Evolutionary conservation across 2,888 invertebrate species (phyloP).

Genomic region (Cancer borealis): DNA sequence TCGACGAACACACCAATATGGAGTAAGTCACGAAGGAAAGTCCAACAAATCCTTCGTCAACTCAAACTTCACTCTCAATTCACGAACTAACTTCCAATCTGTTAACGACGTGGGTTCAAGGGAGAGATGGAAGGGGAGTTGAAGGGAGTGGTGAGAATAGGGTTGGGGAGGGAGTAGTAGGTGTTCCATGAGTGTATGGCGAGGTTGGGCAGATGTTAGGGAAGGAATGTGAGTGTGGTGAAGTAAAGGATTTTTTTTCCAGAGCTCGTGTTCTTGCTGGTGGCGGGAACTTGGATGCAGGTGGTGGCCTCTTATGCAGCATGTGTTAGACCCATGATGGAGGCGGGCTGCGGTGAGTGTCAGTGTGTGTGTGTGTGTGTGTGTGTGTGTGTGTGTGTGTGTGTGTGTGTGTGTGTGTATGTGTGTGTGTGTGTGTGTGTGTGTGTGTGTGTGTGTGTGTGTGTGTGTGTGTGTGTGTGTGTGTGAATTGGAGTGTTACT

Average conservation of each 20-base stretch:
- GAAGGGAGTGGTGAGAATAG: background rate
- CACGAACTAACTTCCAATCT: too few relatives aligned
- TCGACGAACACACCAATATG: background rate
- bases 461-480: background rate
- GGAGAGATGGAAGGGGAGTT: background rate
- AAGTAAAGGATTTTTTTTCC: background rate
- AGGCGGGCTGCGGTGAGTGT: background rate
- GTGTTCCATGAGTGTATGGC: background rate
- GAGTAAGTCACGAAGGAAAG: background rate
- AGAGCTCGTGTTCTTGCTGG: background rate
- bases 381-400: too few relatives aligned
- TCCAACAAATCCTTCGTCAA: too few relatives aligned
- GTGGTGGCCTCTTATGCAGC: background rate
- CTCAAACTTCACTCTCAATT: too few relatives aligned
- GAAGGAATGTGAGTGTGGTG: background rate
- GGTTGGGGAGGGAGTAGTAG: background rate
- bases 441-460: too few relatives aligned
- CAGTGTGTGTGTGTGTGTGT: background rate
- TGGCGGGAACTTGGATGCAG: background rate
- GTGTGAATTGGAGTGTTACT: background rate
- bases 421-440: background rate
- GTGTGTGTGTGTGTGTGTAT: background rate
- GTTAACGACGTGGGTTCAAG: background rate
- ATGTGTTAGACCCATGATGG: constrained; percentile 4
- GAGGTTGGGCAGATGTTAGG: too few relatives aligned